Evolutionary conservation across 1,140 invertebrate genomes (phyloP).

Genomic region (Lepidurus apus): DNA sequence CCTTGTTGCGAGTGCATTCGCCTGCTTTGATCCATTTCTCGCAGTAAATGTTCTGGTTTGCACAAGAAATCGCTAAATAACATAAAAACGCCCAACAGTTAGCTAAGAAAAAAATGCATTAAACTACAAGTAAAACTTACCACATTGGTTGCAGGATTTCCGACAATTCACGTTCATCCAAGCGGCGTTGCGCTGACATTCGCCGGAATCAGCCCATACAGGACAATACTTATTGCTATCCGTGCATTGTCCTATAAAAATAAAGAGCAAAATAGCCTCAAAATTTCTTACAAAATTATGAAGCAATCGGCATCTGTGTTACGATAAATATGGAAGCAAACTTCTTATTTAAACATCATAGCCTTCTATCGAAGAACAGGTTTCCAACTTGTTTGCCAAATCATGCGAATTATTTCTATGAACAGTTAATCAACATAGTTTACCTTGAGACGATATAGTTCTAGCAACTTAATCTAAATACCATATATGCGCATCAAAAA

Average conservation of each 20-base stretch:
- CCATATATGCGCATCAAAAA: too few species aligned
- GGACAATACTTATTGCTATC: constrained; percentile 39
- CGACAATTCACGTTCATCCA: constrained; percentile 44
- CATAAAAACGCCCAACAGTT: background rate
- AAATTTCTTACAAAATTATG: too few species aligned
- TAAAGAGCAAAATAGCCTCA: background rate
- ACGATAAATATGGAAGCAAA: too few species aligned
- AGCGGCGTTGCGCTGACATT: constrained; percentile 38
- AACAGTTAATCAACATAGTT: too few species aligned
- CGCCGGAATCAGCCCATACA: constrained; percentile 37
- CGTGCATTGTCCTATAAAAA: constrained; percentile 35
- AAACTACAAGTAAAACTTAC: constrained; percentile 37
- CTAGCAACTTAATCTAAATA: too few species aligned
- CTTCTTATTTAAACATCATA: too few species aligned
- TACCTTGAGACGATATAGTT: too few species aligned
- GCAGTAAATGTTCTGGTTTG: constrained; percentile 41
- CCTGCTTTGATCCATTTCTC: constrained; percentile 40
- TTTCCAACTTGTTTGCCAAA: too few species aligned
- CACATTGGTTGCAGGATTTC: constrained; percentile 46
- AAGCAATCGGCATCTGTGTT: too few species aligned
- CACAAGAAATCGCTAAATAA: constrained; percentile 37
- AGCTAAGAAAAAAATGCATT: background rate
- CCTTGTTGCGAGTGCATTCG: constrained; percentile 40
- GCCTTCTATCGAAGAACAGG: too few species aligned
- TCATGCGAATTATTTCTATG: too few species aligned